Evolutionary conservation across 92 coral and sea anemone species (phyloP).

Genomic region (Heteractis magnifica): DNA sequence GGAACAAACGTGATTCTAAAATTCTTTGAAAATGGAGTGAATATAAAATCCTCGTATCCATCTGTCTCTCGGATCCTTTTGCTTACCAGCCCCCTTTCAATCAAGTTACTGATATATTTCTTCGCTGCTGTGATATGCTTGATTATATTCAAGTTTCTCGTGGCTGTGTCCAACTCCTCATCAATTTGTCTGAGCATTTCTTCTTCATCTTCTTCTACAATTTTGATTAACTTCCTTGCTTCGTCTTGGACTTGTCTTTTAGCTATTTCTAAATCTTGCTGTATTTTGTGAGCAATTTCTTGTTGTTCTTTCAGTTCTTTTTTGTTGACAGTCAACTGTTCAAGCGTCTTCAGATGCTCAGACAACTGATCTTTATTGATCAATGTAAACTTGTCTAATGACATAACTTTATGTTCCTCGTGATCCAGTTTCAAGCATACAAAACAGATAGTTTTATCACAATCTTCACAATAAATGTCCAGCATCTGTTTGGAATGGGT

Average conservation of each 20-base stretch:
- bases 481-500: neutral
- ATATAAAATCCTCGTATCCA: neutral
- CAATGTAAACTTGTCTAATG: neutral
- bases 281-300: neutral
- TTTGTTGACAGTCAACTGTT: neutral
- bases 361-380: neutral
- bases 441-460: neutral
- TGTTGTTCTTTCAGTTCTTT: neutral
- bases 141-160: neutral
- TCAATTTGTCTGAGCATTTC: neutral
- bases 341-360: neutral
- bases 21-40: neutral
- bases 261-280: neutral
- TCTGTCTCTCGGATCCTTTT: constrained; percentile 1
- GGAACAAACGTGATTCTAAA: neutral
- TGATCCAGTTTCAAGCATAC: neutral
- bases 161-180: neutral
- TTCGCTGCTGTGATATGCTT: neutral
- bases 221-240: neutral
- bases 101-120: neutral
- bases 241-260: neutral
- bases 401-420: neutral
- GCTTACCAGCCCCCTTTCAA: constrained; percentile 2
- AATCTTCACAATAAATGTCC: neutral
- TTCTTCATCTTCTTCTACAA: neutral